Percentiles rank a stretch among this genome's conserved stretches.
Evolutionary conservation across 2,888 invertebrate species (phyloP).

Genomic region (Nephrocerus scutellatus): DNA sequence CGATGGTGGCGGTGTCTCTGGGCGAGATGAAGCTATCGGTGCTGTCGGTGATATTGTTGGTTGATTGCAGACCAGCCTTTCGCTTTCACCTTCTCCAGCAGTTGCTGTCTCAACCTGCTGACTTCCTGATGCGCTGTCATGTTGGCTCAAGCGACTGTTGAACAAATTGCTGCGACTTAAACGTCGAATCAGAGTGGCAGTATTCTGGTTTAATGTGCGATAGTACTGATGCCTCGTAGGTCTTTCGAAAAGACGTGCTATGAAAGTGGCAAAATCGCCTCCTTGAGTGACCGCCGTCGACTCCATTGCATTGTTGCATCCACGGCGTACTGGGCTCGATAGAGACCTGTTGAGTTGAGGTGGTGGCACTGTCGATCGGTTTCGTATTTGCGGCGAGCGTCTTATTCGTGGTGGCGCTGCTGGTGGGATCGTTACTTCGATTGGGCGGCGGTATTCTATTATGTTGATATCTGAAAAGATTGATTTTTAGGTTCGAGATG

Average conservation of each 20-base stretch:
- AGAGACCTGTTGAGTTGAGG: conserved; percentile 10
- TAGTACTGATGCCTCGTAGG: conserved; percentile 43
- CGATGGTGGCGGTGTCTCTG: conserved; percentile 44
- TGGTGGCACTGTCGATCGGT: conserved; percentile 18
- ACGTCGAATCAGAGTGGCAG: conserved; percentile 42
- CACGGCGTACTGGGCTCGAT: conserved; percentile 27
- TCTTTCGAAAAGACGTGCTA: conserved; percentile 41
- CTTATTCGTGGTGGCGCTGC: conserved; percentile 25
- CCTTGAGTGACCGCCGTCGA: conserved; percentile 7
- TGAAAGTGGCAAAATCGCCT: conserved; percentile 32
- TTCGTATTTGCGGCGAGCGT: conserved; percentile 28
- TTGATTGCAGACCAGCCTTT: too few species aligned
- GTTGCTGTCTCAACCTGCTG: conserved; percentile 9
- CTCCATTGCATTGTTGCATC: conserved; percentile 31
- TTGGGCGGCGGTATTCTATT: not conserved
- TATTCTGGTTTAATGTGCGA: conserved; percentile 41
- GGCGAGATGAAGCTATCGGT: conserved; percentile 22
- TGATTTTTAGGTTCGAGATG: not conserved
- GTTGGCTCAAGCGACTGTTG: conserved; percentile 34
- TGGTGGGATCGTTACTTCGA: conserved; percentile 16
- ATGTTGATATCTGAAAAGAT: conserved; percentile 1
- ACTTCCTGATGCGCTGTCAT: conserved; percentile 21
- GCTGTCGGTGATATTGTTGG: not conserved
- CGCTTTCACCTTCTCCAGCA: not conserved
- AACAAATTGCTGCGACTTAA: conserved; percentile 44